Percentiles rank a stretch among this genome's conserved stretches.
phyloP scores from a whole-genome alignment of 2,797 vertebrate species.

The Iguana delicatissima region DNA sequence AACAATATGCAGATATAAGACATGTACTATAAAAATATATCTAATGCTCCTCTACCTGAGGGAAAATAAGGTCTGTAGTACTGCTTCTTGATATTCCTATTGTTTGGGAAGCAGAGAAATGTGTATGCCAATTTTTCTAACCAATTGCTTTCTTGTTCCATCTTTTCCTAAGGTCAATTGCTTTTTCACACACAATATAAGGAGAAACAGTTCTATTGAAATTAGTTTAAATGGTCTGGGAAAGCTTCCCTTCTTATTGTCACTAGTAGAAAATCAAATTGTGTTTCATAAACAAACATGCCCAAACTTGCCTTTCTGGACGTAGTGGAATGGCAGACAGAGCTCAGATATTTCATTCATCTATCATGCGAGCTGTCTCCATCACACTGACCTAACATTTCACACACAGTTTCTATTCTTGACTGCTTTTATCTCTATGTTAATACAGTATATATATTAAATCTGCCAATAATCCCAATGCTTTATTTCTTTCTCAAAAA shows the following conservation, averaged over 20 bases:
- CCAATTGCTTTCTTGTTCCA: rapidly evolving
- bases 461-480: constrained; percentile 18
- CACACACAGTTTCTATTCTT: constrained; percentile 38
- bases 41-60: not conserved
- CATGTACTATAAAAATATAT: not conserved
- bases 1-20: not conserved
- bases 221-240: constrained; percentile 33
- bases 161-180: not conserved
- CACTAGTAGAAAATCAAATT: constrained; percentile 44
- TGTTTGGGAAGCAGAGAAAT: not conserved
- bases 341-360: constrained; percentile 43
- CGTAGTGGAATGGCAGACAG: not conserved
- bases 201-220: constrained; percentile 20
- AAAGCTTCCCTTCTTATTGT: constrained; percentile 43
- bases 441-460: constrained; percentile 20
- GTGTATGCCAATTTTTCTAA: not conserved
- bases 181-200: constrained; percentile 33
- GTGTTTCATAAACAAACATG: constrained; percentile 61
- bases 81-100: not conserved
- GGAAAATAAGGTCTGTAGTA: not conserved
- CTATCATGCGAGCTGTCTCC: not conserved
- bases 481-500: constrained; percentile 48
- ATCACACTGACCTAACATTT: constrained; percentile 48
- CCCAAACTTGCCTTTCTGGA: constrained; percentile 61
- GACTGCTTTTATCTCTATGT: constrained; percentile 41